These are phyloP conservation scores for Schizotus pectinicornis DNA, from an alignment of 2,888 invertebrate species.

Conservation along the genomic window DNA sequence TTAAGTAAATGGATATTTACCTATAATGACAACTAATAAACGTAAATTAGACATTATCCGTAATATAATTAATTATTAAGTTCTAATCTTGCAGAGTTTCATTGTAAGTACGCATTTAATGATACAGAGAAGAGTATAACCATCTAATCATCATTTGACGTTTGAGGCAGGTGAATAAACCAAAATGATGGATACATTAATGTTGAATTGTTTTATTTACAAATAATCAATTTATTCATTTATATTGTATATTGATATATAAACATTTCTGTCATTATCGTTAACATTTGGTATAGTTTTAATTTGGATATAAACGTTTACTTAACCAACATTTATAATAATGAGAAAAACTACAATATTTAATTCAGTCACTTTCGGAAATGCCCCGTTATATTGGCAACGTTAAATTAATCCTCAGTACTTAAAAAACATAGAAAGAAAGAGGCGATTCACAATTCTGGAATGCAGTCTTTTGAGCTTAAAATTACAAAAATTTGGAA, in stretches of 20 bases:
- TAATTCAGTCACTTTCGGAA: conserved; percentile 47
- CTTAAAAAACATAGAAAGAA: conserved; percentile 11
- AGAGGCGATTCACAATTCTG: conserved; percentile 20
- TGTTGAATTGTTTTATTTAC: conserved; percentile 36
- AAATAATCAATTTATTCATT: conserved; percentile 28
- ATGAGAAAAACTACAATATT: conserved; percentile 35
- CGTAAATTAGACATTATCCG: no score
- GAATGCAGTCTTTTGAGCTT: conserved; percentile 49
- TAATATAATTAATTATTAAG: no score
- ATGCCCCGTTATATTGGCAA: conserved; percentile 38
- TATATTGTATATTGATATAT: conserved; percentile 45
- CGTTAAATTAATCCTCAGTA: conserved; percentile 3
- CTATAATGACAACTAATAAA: no score
- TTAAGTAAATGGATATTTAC: no score
- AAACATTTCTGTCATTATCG: conserved; percentile 51
- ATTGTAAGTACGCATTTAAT: no score
- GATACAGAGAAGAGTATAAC: no score
- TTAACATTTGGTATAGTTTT: conserved; percentile 53
- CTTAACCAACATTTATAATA: conserved; percentile 47
- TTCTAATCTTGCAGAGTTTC: no score
- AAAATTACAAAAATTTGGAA: conserved; percentile 42
- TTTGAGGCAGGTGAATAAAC: background rate
- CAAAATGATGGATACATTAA: conserved; percentile 9
- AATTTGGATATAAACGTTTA: conserved; percentile 51
- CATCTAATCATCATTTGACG: background rate